phyloP scores from a whole-genome alignment of 2,797 vertebrate genomes.

The Bryconaethiops microstoma region DNA sequence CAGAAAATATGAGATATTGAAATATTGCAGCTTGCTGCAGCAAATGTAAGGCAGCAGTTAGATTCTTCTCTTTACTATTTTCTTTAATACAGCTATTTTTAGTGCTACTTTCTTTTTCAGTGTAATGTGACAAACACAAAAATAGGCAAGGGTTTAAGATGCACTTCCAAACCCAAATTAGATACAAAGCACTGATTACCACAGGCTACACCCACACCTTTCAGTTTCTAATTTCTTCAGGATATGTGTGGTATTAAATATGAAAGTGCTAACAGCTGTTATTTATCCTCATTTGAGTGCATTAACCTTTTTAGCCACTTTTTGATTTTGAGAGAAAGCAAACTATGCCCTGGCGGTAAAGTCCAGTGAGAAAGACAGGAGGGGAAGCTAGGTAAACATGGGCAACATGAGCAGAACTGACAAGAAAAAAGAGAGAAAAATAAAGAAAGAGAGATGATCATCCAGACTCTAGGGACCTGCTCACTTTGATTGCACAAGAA shows the following conservation, averaged over 20 bases:
- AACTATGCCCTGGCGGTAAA: conserved; percentile 75
- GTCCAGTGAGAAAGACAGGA: conserved; percentile 68
- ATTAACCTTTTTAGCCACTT: conserved; percentile 86
- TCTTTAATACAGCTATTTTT: neutral
- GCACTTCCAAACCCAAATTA: conserved; percentile 48
- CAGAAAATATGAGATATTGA: neutral
- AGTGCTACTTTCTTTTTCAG: neutral
- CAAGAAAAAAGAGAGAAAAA: conserved; percentile 68
- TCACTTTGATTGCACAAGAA: conserved; percentile 72
- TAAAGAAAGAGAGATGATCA: conserved; percentile 67
- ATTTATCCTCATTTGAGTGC: conserved; percentile 88
- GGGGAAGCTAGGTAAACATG: conserved; percentile 77
- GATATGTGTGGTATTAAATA: conserved; percentile 79
- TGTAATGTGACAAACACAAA: no score
- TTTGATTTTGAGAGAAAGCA: conserved; percentile 80
- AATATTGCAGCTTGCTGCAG: neutral
- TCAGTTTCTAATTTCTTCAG: conserved; percentile 40
- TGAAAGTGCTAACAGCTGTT: conserved; percentile 87
- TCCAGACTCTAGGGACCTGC: conserved; percentile 81
- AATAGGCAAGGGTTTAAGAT: conserved; percentile 56
- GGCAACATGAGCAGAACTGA: conserved; percentile 72
- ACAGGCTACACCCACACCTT: conserved; percentile 38
- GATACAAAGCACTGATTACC: conserved; percentile 52
- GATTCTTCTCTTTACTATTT: neutral
- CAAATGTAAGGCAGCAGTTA: neutral